These are phyloP conservation scores for Parochlus steinenii DNA, from an alignment of 2,888 invertebrate species.

Conservation along the genomic window DNA sequence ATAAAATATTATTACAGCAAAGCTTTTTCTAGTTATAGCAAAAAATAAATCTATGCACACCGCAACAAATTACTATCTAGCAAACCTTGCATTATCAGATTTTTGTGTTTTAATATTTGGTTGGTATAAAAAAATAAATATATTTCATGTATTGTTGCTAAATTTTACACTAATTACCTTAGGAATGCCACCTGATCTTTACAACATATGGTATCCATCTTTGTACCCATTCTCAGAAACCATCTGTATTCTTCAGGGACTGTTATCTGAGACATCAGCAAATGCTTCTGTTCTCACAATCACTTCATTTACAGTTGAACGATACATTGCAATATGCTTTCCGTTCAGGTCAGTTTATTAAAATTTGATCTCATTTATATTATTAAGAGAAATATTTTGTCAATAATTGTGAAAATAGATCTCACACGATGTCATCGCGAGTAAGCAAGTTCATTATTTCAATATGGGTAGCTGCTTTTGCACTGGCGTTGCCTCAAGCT, in stretches of 20 bases:
- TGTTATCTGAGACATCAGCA: conserved; percentile 72
- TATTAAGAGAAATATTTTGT: too few relatives aligned
- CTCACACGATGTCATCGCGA: conserved; percentile 71
- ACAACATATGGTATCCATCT: conserved; percentile 54
- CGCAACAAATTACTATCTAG: conserved; percentile 66
- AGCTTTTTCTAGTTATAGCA: conserved; percentile 70
- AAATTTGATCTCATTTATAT: background rate
- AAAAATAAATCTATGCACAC: conserved; percentile 72
- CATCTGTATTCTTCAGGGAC: conserved; percentile 55
- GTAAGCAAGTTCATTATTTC: conserved; percentile 64
- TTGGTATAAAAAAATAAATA: too few relatives aligned
- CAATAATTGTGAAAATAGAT: too few relatives aligned
- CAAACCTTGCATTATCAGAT: conserved; percentile 74
- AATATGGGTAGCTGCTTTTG: conserved; percentile 64
- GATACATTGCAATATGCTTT: conserved; percentile 75
- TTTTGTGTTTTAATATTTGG: conserved; percentile 59
- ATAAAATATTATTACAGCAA: too few relatives aligned
- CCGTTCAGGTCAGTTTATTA: conserved; percentile 40
- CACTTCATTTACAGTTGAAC: conserved; percentile 75
- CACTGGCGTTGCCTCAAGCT: conserved; percentile 57
- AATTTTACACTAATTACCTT: conserved; percentile 52
- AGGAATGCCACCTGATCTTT: conserved; percentile 67
- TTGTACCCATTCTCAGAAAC: conserved; percentile 60
- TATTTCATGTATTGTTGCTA: too few relatives aligned
- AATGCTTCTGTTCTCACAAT: conserved; percentile 76